Conservation (phyloP, 1,140 invertebrate species). For the Nephotettix cincticeps region DNA sequence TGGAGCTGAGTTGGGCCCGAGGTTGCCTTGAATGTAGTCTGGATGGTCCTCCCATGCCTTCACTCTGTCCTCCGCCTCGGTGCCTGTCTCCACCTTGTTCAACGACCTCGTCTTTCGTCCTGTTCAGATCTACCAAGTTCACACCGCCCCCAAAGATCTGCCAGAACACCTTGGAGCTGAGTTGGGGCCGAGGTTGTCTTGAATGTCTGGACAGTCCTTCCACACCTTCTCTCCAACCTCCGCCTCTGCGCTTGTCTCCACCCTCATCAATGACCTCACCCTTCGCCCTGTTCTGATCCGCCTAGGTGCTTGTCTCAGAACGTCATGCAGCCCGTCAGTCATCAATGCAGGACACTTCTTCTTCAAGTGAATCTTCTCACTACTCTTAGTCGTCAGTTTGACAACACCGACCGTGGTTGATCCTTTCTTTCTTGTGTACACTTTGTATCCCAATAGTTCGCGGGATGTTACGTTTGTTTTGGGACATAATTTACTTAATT, state of each 20-base stretch:
- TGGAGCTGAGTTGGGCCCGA: background rate
- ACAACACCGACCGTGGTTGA: background rate
- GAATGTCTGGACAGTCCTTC: background rate
- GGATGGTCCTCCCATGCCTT: slow-evolving; percentile 6
- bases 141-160: too few relatives aligned
- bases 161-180: background rate
- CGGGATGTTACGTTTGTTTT: background rate
- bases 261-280: too few relatives aligned
- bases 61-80: background rate
- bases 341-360: background rate
- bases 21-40: background rate
- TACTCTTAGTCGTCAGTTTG: background rate
- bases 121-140: too few relatives aligned
- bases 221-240: background rate
- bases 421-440: background rate
- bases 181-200: background rate
- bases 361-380: background rate
- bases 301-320: too few relatives aligned
- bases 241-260: background rate
- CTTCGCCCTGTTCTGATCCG: too few relatives aligned
- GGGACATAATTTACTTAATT: background rate
- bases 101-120: too few relatives aligned
- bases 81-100: too few relatives aligned
- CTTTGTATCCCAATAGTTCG: background rate
- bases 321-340: background rate